phyloP scores from a whole-genome alignment of 2,888 invertebrate genomes.

The Caenorhabditis sp. region DNA sequence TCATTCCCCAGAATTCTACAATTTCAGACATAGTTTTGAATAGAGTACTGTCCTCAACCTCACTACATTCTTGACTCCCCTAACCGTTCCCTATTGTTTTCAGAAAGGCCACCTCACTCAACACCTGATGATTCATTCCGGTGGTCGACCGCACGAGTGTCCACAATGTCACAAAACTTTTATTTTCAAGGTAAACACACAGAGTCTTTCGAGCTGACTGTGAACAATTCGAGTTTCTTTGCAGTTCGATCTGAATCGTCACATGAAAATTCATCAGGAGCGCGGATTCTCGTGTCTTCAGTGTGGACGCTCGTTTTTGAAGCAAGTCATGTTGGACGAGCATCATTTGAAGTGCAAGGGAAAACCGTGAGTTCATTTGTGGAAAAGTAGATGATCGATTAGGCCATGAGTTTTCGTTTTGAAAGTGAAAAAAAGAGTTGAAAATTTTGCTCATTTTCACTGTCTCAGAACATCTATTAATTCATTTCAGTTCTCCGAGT shows the following conservation, averaged over 20 bases:
- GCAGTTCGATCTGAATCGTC: constrained; percentile 80
- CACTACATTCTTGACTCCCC: not conserved
- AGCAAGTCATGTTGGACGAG: constrained; percentile 77
- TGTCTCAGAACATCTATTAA: too few species aligned
- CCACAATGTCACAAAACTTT: constrained; percentile 82
- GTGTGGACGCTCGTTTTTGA: constrained; percentile 80
- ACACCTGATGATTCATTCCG: constrained; percentile 83
- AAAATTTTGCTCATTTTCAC: too few species aligned
- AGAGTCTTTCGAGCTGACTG: not conserved
- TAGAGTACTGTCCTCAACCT: too few species aligned
- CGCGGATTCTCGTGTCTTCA: constrained; percentile 78
- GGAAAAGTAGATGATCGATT: too few species aligned
- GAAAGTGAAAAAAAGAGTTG: too few species aligned
- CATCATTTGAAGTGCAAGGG: constrained; percentile 79
- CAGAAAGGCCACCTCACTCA: constrained; percentile 83
- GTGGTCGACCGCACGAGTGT: constrained; percentile 81
- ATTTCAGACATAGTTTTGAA: not conserved
- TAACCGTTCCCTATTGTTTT: constrained; percentile 54
- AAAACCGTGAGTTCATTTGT: constrained; percentile 55
- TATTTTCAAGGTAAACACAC: constrained; percentile 81
- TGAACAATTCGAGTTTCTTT: constrained; percentile 4
- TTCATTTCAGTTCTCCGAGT: too few species aligned
- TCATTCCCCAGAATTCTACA: too few species aligned
- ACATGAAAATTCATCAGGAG: constrained; percentile 83
- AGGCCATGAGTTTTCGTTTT: not conserved